Base-by-base conservation (phyloP, 2,113 vertebrate genomes). In the Zapus hudsonius region DNA sequence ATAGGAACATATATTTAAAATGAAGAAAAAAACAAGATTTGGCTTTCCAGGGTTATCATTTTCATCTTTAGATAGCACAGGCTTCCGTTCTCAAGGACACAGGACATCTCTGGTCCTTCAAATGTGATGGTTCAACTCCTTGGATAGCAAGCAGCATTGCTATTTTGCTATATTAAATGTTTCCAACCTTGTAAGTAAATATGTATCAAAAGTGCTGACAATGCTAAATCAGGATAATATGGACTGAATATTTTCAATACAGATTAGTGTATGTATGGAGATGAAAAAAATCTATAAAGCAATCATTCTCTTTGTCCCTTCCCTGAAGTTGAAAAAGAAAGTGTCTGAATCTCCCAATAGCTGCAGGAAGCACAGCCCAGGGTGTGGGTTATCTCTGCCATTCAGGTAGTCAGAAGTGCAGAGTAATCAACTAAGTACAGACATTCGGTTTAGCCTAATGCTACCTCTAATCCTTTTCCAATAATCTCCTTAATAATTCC, bases 401-500 rank as follows among this genome's bases (percentile, higher is more conserved):
- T 52, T 52, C 52, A 91, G 93, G 73, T 67, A 74, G 78, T 40
- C 0, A 3, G 33, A 36, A 44, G 40, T 44, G 17, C 40, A n/a
- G 6, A 63, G 40, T 38, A 47, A 87, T 78, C 74, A 84, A 81
- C 59, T 69, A 92, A 73, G 33, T 13, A 61, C 22, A 85, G 52
- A 93, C 12, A 69, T 7, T 36, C 7, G 0, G 27, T n/a, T 66
- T 63, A 36, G 25, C 84, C 7, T 76, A 59, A 42, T 85, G 91
- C 87, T 52, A 33, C 36, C 33, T 11, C 79, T 78, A 93, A 96
- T 89, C 80, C 75, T 89, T 88, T 81, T 66, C 55, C 75, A 67
- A 72, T 91, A 91, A 78, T 91, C 20, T 63, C 80, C 69, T 89
- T 80, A 90, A 72, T 94, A 90, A 91, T 94, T 80, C 29, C 22